These are phyloP conservation scores for Lates japonicus DNA, from an alignment of 2,797 vertebrate genomes.

Conservation along the genomic window DNA sequence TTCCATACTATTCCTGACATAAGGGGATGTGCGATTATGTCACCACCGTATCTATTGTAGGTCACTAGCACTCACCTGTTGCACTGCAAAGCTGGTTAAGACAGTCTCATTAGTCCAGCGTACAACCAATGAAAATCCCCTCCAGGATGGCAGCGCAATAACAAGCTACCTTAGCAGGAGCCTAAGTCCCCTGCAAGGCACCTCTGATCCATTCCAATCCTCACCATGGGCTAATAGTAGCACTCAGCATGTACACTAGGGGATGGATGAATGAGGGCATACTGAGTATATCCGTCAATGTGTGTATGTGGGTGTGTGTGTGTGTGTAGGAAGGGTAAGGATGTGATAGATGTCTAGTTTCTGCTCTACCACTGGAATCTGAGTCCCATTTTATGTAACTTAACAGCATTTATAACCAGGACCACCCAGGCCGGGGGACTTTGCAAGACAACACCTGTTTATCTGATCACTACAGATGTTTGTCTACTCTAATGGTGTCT, in stretches of 20 bases:
- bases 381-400: conserved; percentile 12
- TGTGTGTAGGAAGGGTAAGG: not conserved
- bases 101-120: conserved; percentile 60
- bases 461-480: conserved; percentile 15
- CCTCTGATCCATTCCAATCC: conserved; percentile 76
- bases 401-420: not conserved
- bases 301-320: conserved; percentile 8
- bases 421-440: not conserved
- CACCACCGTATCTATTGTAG: conserved; percentile 23
- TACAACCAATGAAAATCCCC: conserved; percentile 53
- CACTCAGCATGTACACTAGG: conserved; percentile 62
- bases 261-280: conserved; percentile 54
- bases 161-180: conserved; percentile 68
- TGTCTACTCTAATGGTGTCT: not conserved
- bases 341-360: conserved; percentile 36
- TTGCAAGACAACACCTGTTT: conserved; percentile 2
- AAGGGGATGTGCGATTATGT: conserved; percentile 37
- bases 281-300: conserved; percentile 25
- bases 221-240: conserved; percentile 67
- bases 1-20: not conserved
- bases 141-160: conserved; percentile 53
- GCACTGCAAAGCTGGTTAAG: conserved; percentile 39
- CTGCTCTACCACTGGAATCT: conserved; percentile 23
- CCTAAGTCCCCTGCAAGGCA: conserved; percentile 62
- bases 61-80: conserved; percentile 35